Conservation (phyloP, 2,888 invertebrate genomes). For the Sarcophaga caerulescens region DNA sequence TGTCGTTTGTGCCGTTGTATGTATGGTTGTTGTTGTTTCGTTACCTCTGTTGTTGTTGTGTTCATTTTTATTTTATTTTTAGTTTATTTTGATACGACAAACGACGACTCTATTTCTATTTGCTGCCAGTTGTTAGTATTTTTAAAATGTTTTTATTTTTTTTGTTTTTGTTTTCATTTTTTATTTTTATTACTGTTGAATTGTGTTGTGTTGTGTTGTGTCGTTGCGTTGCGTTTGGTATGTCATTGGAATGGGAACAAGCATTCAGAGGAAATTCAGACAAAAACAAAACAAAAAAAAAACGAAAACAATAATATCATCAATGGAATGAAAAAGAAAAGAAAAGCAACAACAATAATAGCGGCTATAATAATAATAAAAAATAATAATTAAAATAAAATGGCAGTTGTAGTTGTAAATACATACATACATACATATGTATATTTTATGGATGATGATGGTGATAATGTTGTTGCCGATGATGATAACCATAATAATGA, state of each 20-base stretch:
- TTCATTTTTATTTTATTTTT: slow-evolving; percentile 10
- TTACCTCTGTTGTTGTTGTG: slow-evolving; percentile 2
- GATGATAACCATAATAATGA: too few species aligned
- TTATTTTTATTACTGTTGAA: slow-evolving; percentile 24
- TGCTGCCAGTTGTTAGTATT: neutral
- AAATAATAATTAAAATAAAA: neutral
- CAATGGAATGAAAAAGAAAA: neutral
- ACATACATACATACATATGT: too few species aligned
- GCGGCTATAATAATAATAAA: neutral
- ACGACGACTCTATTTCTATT: slow-evolving; percentile 32
- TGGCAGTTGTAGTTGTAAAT: neutral
- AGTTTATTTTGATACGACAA: slow-evolving; percentile 43
- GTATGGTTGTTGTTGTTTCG: slow-evolving; percentile 5
- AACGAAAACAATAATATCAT: slow-evolving; percentile 24
- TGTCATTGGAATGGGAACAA: slow-evolving; percentile 66
- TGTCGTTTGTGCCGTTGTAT: neutral
- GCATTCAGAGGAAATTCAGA: slow-evolving; percentile 57
- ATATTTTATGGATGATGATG: neutral
- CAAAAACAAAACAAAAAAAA: slow-evolving; percentile 59
- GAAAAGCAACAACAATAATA: neutral
- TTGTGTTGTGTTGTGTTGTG: slow-evolving; percentile 19
- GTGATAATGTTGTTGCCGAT: neutral
- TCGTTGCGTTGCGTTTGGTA: slow-evolving; percentile 44
- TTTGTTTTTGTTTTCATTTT: slow-evolving; percentile 20
- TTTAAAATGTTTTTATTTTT: neutral